phyloP scores from a whole-genome alignment of 2,888 invertebrate species.

The Limnephilus rhombicus region DNA sequence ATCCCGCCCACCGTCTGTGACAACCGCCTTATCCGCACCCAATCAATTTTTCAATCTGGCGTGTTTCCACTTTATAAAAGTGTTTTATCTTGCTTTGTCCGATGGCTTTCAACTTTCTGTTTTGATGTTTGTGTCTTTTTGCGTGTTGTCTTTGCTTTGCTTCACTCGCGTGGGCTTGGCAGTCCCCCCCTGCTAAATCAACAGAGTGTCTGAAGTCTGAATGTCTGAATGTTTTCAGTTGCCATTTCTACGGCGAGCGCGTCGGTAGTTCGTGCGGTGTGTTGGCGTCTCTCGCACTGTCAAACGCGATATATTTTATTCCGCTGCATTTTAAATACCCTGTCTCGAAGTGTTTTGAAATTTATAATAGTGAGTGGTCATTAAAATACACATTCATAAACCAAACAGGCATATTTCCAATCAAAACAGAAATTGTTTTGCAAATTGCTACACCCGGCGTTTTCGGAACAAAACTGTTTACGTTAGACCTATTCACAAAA shows the following conservation, averaged over 20 bases:
- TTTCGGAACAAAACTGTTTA: not conserved
- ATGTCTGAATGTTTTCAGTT: no score
- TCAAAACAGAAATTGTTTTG: not conserved
- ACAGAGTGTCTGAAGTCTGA: not conserved
- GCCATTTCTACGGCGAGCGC: constrained; percentile 47
- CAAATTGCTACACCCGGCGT: not conserved
- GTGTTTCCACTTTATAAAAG: not conserved
- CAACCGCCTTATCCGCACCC: not conserved
- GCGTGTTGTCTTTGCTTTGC: not conserved
- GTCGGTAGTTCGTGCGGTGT: constrained; percentile 39
- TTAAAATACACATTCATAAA: not conserved
- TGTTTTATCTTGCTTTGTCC: not conserved
- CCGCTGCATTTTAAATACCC: not conserved
- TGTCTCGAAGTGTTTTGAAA: constrained; percentile 43
- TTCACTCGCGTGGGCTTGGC: not conserved
- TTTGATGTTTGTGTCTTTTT: not conserved
- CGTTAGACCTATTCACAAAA: not conserved
- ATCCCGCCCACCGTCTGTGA: constrained; percentile 25
- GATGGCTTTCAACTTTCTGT: not conserved
- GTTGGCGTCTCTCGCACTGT: constrained; percentile 45
- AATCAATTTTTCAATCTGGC: not conserved
- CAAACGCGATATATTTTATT: constrained; percentile 41
- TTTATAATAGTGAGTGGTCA: constrained; percentile 34
- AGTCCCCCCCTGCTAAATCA: not conserved
- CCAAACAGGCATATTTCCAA: not conserved